These are phyloP conservation scores for Semibalanus balanoides DNA, from an alignment of 1,140 invertebrate species.

Conservation along the genomic window DNA sequence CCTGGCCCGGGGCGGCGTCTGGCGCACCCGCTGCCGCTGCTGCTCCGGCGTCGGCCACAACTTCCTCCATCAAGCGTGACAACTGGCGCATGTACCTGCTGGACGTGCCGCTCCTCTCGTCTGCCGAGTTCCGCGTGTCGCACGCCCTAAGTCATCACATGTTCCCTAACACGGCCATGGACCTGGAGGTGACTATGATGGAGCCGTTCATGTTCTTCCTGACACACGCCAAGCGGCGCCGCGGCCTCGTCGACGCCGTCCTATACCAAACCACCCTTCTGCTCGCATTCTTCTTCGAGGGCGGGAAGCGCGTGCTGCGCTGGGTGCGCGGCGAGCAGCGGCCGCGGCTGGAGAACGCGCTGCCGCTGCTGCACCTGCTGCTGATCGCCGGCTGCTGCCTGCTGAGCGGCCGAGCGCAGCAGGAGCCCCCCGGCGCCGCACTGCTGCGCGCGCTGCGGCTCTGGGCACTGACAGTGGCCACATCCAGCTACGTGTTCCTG, in stretches of 20 bases:
- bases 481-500: slow-evolving; percentile 64
- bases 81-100: slow-evolving; percentile 70
- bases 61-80: slow-evolving; percentile 61
- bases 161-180: slow-evolving; percentile 55
- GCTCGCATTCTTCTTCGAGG: slow-evolving; percentile 29
- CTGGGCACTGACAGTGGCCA: slow-evolving; percentile 15
- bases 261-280: slow-evolving; percentile 35
- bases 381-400: slow-evolving; percentile 12
- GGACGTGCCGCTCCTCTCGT: slow-evolving; percentile 49
- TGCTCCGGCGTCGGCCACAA: slow-evolving; percentile 55
- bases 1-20: slow-evolving; percentile 21
- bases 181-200: slow-evolving; percentile 52
- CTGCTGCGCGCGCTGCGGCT: slow-evolving; percentile 37
- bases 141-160: slow-evolving; percentile 65
- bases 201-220: slow-evolving; percentile 57
- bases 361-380: slow-evolving; percentile 16
- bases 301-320: slow-evolving; percentile 23
- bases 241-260: slow-evolving; percentile 37
- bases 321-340: slow-evolving; percentile 13
- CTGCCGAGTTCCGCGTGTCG: slow-evolving; percentile 55
- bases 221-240: slow-evolving; percentile 38
- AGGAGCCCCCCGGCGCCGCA: background rate
- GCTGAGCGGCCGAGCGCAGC: background rate
- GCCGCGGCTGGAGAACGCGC: slow-evolving; percentile 19
- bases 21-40: slow-evolving; percentile 36